These are phyloP conservation scores for Podarcis cretensis DNA, from an alignment of 2,113 vertebrate species.

Conservation along the genomic window DNA sequence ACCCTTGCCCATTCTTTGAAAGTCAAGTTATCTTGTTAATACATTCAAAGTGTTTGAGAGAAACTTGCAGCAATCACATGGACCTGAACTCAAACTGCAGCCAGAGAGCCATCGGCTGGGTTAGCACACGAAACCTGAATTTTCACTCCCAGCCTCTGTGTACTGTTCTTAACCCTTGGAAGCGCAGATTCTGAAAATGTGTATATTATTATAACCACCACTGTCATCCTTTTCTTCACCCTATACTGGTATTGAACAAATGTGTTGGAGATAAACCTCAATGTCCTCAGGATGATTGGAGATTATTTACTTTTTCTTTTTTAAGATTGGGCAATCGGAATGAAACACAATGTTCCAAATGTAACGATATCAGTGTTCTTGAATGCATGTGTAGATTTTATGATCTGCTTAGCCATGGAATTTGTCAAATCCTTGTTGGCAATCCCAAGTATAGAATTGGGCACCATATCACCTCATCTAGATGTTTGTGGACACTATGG, in stretches of 20 bases:
- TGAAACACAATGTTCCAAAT: neutral
- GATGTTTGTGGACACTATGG: neutral
- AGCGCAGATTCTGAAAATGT: too few relatives aligned
- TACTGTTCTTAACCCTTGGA: too few relatives aligned
- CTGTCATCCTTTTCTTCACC: neutral
- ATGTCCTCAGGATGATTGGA: too few relatives aligned
- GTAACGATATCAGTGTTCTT: neutral
- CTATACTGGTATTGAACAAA: neutral
- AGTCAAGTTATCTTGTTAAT: conserved; percentile 40
- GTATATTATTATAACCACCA: too few relatives aligned
- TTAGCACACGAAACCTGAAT: neutral
- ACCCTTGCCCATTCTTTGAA: conserved; percentile 49
- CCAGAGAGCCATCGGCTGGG: neutral
- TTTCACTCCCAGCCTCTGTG: neutral
- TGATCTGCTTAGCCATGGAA: neutral
- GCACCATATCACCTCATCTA: neutral
- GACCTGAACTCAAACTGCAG: neutral
- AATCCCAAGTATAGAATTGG: neutral
- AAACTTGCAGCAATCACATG: neutral
- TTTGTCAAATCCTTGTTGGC: neutral
- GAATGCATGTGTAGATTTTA: neutral
- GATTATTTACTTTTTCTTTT: neutral
- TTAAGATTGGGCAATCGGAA: neutral
- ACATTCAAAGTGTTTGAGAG: conserved; percentile 38
- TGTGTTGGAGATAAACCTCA: neutral